phyloP scores from a whole-genome alignment of 2,113 vertebrate genomes.

The Burhinus bistriatus region DNA sequence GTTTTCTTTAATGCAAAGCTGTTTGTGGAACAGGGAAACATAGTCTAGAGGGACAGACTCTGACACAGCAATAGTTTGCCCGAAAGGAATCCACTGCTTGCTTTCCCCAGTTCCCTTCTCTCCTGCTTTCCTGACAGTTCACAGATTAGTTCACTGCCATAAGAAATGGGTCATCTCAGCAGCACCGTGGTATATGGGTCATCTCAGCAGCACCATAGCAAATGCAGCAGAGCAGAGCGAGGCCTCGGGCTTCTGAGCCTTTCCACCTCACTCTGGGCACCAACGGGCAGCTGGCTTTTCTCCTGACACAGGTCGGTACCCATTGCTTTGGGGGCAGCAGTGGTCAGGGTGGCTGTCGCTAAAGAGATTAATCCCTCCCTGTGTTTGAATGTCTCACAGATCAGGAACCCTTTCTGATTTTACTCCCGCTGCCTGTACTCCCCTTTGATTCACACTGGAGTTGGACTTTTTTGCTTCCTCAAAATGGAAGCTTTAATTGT shows the following conservation, averaged over 20 bases:
- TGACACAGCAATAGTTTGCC: not conserved
- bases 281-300: not conserved
- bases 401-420: not conserved
- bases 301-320: not conserved
- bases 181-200: not conserved
- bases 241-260: not conserved
- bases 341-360: not conserved
- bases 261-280: not conserved
- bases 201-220: not conserved
- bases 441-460: not conserved
- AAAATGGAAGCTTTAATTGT: conserved; percentile 25
- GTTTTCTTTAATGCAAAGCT: not conserved
- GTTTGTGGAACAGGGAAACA: not conserved
- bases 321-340: not conserved
- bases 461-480: not conserved
- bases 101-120: not conserved
- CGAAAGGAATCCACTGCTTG: not conserved
- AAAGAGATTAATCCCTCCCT: not conserved
- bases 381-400: not conserved
- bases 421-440: not conserved
- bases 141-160: not conserved
- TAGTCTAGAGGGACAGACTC: not conserved
- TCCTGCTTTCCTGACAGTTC: not conserved
- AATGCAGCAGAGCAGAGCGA: not conserved
- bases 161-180: not conserved